These are phyloP conservation scores for Glareola pratincola DNA, from an alignment of 2,113 vertebrate genomes.

Conservation along the genomic window DNA sequence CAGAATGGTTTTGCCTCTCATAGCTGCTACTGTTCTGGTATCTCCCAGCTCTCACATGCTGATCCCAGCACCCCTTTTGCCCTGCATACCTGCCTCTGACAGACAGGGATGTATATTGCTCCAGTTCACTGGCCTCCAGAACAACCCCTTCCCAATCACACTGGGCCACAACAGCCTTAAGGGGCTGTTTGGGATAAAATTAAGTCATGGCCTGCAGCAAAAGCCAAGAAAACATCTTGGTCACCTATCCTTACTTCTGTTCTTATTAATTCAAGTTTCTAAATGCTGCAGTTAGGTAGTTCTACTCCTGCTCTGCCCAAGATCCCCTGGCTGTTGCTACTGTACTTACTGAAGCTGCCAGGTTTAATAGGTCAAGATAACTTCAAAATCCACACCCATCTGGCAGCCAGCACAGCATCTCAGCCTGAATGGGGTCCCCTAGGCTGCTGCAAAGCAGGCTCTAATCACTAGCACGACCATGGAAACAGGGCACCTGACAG, in stretches of 20 bases:
- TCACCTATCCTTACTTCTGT: not conserved
- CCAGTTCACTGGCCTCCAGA: not conserved
- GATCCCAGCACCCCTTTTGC: not conserved
- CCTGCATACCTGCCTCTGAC: not conserved
- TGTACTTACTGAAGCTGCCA: not conserved
- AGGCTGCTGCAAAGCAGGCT: not conserved
- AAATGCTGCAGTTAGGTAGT: not conserved
- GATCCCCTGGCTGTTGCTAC: not conserved
- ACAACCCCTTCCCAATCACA: not conserved
- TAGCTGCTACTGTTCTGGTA: not conserved
- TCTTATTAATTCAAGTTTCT: not conserved
- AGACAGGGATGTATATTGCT: not conserved
- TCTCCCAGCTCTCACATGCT: not conserved
- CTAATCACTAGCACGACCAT: not conserved
- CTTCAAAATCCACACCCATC: not conserved
- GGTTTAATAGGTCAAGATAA: not conserved
- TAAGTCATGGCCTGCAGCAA: not conserved
- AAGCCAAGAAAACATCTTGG: not conserved
- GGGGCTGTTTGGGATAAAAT: not conserved
- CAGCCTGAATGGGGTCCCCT: not conserved
- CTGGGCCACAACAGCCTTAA: not conserved
- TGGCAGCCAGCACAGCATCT: not conserved
- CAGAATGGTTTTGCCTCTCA: not conserved
- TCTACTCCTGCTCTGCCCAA: not conserved
- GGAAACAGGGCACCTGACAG: not conserved